Evolutionary conservation across 1,140 invertebrate species (phyloP), one percentile per base, ranked within the genome.

Genomic region (Megathymus violae): DNA sequence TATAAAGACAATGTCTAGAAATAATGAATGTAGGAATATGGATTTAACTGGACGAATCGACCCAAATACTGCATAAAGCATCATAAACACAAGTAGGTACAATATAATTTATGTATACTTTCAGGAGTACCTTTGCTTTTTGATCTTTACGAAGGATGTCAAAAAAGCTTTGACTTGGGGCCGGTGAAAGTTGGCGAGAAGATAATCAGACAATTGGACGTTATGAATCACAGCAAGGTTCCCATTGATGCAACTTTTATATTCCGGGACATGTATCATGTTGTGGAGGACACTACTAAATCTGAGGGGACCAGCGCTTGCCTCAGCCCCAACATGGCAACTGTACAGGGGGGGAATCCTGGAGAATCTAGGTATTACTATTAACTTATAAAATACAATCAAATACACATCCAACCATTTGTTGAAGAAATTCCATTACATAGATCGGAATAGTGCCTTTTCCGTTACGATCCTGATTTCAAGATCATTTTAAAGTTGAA

Each of bases 171-270:
- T 41, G 76, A 89, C 62, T 61, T 91, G 5, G 88, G 88, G 25
- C 74, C 80, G 15, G 84, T 89, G 3, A 91, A 86, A 74, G 77
- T 91, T 3, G 86, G 88, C 0, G 74, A 88, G 11, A 91, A 84
- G 51, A 80, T 82, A 44, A 46, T 88, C 4, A 76, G 82, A 6
- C 73, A 80, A 46, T 89, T 91, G 25, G 86, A 88, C 71, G 88
- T 91, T 7, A 89, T 91, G 82, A 91, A 91, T 54, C 81, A 91
- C 47, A 91, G 86, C 47, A 87, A 91, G 73, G 79, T 88, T 7
- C 62, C 82, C 0, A 88, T 91, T 16, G 84, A 88, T 6, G 84
- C 85, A 4, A 80, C 27, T 41, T 89, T 84, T 17, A 71, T 83
- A 65, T 91, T 88, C 54, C 77, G 72, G 67, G 82, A 86, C 7